These are phyloP conservation scores for Ovis canadensis DNA, from an alignment of 2,113 vertebrate genomes.

Conservation along the genomic window DNA sequence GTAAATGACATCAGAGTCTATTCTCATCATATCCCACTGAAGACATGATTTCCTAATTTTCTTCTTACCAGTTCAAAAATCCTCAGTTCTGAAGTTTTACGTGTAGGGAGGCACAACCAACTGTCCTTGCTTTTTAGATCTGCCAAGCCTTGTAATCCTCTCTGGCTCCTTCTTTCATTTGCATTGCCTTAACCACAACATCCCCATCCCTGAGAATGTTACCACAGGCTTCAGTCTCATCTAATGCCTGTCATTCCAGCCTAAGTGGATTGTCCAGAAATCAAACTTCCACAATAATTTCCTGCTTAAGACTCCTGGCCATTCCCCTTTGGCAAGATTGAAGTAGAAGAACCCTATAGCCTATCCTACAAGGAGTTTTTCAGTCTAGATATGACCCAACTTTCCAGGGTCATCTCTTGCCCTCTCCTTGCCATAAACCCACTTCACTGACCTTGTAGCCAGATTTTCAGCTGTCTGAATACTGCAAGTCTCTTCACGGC, in stretches of 20 bases:
- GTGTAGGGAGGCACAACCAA: background rate
- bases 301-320: background rate
- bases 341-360: background rate
- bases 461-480: background rate
- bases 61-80: background rate
- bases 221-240: background rate
- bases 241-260: background rate
- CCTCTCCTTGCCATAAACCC: background rate
- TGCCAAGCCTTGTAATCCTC: background rate
- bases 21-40: background rate
- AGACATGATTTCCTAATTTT: background rate
- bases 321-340: background rate
- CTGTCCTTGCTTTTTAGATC: background rate
- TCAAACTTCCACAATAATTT: background rate
- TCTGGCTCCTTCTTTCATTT: background rate
- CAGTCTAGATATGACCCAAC: background rate
- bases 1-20: background rate
- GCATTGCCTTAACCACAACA: background rate
- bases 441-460: background rate
- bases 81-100: background rate
- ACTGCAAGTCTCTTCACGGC: background rate
- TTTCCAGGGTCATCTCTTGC: background rate
- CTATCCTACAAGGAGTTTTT: background rate
- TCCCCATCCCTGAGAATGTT: background rate
- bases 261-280: background rate